Percentiles rank a stretch among this genome's conserved stretches.
These are phyloP conservation scores for Protonibea diacanthus DNA, from an alignment of 2,797 vertebrate genomes.

Conservation along the genomic window DNA sequence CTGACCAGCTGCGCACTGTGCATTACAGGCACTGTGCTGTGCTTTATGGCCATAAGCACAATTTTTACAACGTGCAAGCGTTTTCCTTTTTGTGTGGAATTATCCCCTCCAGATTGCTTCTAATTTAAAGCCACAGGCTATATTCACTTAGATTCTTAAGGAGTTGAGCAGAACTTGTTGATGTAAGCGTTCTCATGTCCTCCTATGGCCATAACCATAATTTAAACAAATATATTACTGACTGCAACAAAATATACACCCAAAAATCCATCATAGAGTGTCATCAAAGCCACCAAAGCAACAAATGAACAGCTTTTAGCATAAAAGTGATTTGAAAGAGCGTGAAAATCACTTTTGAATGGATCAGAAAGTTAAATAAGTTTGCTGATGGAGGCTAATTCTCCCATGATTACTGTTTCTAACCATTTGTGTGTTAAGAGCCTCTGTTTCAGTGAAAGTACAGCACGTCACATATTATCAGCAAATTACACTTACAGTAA, in stretches of 20 bases:
- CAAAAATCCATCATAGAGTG: background rate
- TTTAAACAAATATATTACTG: constrained; percentile 15
- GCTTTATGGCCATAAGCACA: constrained; percentile 69
- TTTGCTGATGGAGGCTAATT: background rate
- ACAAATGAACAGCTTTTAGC: background rate
- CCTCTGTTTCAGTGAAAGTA: too few relatives aligned
- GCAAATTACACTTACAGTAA: too few relatives aligned
- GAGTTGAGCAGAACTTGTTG: constrained; percentile 41
- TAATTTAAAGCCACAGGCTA: constrained; percentile 63
- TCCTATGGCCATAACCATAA: constrained; percentile 5
- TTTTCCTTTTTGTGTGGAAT: constrained; percentile 70
- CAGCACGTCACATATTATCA: too few relatives aligned
- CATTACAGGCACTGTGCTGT: constrained; percentile 41
- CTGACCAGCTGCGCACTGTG: constrained; percentile 62
- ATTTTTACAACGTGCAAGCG: constrained; percentile 68
- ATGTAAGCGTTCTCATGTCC: constrained; percentile 44
- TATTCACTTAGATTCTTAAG: constrained; percentile 52
- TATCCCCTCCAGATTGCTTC: constrained; percentile 61
- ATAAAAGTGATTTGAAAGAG: background rate
- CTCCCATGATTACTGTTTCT: background rate
- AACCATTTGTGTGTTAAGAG: too few relatives aligned
- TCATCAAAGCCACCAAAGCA: background rate
- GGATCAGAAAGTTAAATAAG: background rate
- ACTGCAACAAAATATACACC: constrained; percentile 3
- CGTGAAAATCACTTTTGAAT: background rate